Evolutionary conservation across 2,113 vertebrate genomes (phyloP).

Genomic region (Dromas ardeola): DNA sequence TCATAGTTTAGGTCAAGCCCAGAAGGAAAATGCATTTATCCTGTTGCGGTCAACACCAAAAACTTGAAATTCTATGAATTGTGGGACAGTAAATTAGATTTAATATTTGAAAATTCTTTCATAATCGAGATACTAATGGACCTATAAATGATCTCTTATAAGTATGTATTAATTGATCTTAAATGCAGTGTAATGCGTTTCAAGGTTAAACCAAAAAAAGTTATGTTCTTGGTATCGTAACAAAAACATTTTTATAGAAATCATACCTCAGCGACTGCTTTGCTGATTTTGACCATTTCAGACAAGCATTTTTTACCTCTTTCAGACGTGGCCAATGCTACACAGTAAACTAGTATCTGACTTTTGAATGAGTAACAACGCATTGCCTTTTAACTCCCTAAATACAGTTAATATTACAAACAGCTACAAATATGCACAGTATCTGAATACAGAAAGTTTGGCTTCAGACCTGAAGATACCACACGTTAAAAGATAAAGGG

Average conservation of each 20-base stretch:
- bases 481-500: neutral
- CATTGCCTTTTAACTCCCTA: neutral
- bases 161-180: neutral
- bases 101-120: neutral
- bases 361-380: neutral
- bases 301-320: neutral
- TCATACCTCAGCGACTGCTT: neutral
- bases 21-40: constrained; percentile 35
- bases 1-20: constrained; percentile 29
- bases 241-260: neutral
- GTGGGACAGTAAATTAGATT: constrained; percentile 24
- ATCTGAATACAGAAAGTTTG: neutral
- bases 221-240: neutral
- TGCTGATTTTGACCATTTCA: neutral
- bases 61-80: constrained; percentile 8
- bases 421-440: neutral
- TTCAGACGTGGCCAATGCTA: neutral
- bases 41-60: constrained; percentile 31
- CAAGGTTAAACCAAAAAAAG: neutral
- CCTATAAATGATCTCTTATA: neutral
- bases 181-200: neutral
- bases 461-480: neutral
- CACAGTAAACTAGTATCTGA: neutral
- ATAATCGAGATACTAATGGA: neutral
- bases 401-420: neutral